Percentiles rank a stretch among this genome's conserved stretches.
Conservation (phyloP, 2,797 vertebrate species). For the Zenarchopterus dispar region DNA sequence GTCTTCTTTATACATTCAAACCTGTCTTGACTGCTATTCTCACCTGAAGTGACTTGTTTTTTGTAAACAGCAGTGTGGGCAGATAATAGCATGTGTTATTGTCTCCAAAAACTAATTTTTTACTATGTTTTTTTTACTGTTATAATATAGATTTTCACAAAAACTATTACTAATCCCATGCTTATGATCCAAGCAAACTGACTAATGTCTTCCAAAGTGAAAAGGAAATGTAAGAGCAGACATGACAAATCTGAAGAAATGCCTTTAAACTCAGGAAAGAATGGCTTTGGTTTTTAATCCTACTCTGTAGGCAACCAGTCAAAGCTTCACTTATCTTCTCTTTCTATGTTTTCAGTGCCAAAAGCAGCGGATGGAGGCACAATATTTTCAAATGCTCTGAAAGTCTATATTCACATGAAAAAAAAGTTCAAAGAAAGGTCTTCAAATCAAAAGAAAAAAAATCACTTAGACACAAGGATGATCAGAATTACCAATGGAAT, state of each 20-base stretch:
- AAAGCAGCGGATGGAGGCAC: not conserved
- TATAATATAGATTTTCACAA: not conserved
- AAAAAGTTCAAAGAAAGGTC: not conserved
- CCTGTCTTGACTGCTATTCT: too few species aligned
- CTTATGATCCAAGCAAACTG: not conserved
- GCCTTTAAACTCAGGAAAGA: slow-evolving; percentile 53
- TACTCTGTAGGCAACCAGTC: slow-evolving; percentile 44
- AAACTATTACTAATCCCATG: not conserved
- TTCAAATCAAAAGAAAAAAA: not conserved
- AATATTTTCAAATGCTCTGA: slow-evolving; percentile 5
- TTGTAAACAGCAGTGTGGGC: too few species aligned
- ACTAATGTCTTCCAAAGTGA: not conserved
- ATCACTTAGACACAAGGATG: too few species aligned
- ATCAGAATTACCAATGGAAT: not conserved
- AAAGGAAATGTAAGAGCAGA: slow-evolving; percentile 3
- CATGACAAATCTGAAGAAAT: slow-evolving; percentile 1
- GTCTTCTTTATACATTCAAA: too few species aligned
- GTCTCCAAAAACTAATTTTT: not conserved
- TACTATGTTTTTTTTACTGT: not conserved
- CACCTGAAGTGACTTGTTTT: too few species aligned
- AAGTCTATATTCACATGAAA: not conserved
- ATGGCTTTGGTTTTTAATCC: slow-evolving; percentile 61
- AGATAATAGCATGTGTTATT: slow-evolving; percentile 1
- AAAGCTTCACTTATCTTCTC: slow-evolving; percentile 49
- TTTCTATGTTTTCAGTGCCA: slow-evolving; percentile 12